Conservation (phyloP, 2,113 vertebrate genomes). For the Zootoca vivipara region DNA sequence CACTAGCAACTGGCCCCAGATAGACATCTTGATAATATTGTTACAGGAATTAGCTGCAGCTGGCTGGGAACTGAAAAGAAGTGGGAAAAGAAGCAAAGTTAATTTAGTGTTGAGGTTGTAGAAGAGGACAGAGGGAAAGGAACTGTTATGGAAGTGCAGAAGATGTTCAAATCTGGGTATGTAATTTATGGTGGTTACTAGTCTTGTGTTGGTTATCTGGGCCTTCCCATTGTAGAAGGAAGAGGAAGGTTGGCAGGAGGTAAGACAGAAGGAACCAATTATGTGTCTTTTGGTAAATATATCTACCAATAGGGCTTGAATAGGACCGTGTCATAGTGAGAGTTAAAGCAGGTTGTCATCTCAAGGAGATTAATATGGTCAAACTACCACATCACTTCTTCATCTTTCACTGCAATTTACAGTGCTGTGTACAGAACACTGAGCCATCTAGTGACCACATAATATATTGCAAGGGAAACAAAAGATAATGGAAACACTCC, state of each 20-base stretch:
- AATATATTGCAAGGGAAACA: not conserved
- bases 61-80: not conserved
- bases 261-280: not conserved
- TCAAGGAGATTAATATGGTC: not conserved
- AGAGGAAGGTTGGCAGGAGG: not conserved
- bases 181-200: not conserved
- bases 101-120: not conserved
- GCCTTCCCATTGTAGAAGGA: not conserved
- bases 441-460: conserved; percentile 18
- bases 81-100: not conserved
- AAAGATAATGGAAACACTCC: not conserved
- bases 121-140: not conserved
- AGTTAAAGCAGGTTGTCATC: not conserved
- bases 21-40: too few relatives aligned
- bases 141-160: not conserved
- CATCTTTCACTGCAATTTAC: not conserved
- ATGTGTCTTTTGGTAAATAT: not conserved
- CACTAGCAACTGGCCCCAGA: not conserved
- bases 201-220: not conserved
- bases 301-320: not conserved
- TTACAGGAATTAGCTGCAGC: not conserved
- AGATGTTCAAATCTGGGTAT: too few relatives aligned
- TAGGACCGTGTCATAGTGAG: not conserved
- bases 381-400: not conserved
- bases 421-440: not conserved